phyloP scores from a whole-genome alignment of 1,140 invertebrate species.

The Pinna nobilis region DNA sequence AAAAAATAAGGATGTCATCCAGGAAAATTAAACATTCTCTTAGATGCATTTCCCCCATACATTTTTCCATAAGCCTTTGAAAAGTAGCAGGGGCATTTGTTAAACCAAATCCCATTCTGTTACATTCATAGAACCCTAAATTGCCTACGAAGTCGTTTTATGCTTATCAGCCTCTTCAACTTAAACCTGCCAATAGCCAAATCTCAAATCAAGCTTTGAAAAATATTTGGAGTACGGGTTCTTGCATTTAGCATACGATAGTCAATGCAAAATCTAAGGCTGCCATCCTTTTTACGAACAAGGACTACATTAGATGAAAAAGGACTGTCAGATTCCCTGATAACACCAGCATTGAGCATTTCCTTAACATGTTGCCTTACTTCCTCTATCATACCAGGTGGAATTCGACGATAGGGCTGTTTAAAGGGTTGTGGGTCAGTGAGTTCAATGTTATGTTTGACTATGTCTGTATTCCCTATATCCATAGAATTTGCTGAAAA shows the following conservation, averaged over 20 bases:
- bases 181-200: slow-evolving; percentile 27
- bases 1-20: slow-evolving; percentile 25
- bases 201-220: slow-evolving; percentile 8
- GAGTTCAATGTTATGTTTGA: slow-evolving; percentile 36
- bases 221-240: slow-evolving; percentile 16
- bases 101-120: slow-evolving; percentile 21
- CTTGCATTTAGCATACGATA: slow-evolving; percentile 23
- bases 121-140: slow-evolving; percentile 18
- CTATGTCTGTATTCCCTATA: slow-evolving; percentile 6
- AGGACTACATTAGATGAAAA: slow-evolving; percentile 39
- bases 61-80: slow-evolving; percentile 23
- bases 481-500: slow-evolving; percentile 11
- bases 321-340: slow-evolving; percentile 26
- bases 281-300: slow-evolving; percentile 41
- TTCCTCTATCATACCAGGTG: slow-evolving; percentile 26
- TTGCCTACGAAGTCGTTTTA: slow-evolving; percentile 24
- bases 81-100: slow-evolving; percentile 28
- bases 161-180: slow-evolving; percentile 1
- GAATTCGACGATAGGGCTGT: slow-evolving; percentile 28
- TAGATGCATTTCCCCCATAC: slow-evolving; percentile 26
- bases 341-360: slow-evolving; percentile 25
- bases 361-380: slow-evolving; percentile 25
- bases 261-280: slow-evolving; percentile 52
- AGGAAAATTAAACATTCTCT: slow-evolving; percentile 27
- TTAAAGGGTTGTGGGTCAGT: slow-evolving; percentile 38